These are phyloP conservation scores for Meleagris gallopavo DNA, from an alignment of 2,113 vertebrate species.

Conservation along the genomic window DNA sequence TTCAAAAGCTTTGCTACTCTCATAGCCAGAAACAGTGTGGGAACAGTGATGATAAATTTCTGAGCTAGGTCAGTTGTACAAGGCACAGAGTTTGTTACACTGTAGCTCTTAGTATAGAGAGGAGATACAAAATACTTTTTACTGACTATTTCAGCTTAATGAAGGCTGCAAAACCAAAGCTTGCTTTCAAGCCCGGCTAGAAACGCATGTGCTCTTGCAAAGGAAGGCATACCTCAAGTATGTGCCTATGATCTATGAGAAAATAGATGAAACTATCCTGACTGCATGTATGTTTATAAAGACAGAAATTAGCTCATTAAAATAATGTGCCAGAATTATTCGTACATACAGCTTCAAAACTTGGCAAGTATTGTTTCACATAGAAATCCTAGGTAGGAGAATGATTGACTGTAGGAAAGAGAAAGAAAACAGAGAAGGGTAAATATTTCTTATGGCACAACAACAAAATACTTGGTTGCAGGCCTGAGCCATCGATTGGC, in stretches of 20 bases:
- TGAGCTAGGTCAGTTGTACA: not conserved
- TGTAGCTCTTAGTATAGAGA: not conserved
- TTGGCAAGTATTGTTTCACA: not conserved
- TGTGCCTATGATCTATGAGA: not conserved
- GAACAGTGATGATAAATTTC: not conserved
- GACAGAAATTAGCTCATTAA: not conserved
- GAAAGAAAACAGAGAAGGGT: not conserved
- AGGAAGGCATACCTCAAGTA: not conserved
- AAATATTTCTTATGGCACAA: slow-evolving; percentile 64
- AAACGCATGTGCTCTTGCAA: not conserved
- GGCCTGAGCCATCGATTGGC: not conserved
- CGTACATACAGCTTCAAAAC: not conserved
- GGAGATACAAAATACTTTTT: not conserved
- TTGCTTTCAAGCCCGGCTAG: not conserved
- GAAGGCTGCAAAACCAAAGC: not conserved
- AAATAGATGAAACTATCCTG: not conserved
- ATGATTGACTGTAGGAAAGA: not conserved
- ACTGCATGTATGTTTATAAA: not conserved
- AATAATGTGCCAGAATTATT: not conserved
- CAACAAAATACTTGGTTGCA: slow-evolving; percentile 51
- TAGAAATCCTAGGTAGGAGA: not conserved
- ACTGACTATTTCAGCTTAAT: not conserved
- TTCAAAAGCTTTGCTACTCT: not conserved
- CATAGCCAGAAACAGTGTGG: not conserved
- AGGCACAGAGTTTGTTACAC: not conserved